Percentiles rank a stretch among this genome's conserved stretches.
These are phyloP conservation scores for Morelia viridis DNA, from an alignment of 2,797 vertebrate genomes.

Conservation along the genomic window DNA sequence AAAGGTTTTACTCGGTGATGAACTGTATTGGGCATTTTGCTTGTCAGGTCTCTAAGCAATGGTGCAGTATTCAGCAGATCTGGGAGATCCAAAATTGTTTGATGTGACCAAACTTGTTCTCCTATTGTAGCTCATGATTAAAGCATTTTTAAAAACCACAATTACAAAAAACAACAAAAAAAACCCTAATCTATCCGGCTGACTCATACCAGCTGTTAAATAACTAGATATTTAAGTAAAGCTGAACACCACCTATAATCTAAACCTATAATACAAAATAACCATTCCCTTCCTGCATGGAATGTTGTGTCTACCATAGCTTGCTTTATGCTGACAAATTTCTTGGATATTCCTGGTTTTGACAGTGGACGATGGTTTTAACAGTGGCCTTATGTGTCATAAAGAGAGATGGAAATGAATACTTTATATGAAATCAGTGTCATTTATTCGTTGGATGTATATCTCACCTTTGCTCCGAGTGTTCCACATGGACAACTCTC, in stretches of 20 bases:
- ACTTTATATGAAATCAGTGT: not conserved
- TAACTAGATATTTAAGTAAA: slow-evolving; percentile 72
- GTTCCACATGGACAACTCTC: not conserved
- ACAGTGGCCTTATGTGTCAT: not conserved
- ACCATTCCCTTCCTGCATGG: slow-evolving; percentile 48
- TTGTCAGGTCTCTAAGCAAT: slow-evolving; percentile 44
- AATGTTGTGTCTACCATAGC: slow-evolving; percentile 54
- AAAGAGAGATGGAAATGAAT: fast-evolving
- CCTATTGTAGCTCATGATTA: slow-evolving; percentile 71
- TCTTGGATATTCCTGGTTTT: slow-evolving; percentile 48
- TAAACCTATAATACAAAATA: slow-evolving; percentile 67
- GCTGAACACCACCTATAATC: slow-evolving; percentile 68
- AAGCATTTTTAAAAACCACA: slow-evolving; percentile 68
- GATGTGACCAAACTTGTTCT: slow-evolving; percentile 67
- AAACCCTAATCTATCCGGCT: slow-evolving; percentile 59
- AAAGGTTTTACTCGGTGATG: slow-evolving; percentile 27
- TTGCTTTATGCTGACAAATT: slow-evolving; percentile 60
- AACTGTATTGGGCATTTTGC: slow-evolving; percentile 44
- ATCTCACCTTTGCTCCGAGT: not conserved
- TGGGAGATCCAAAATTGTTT: slow-evolving; percentile 60
- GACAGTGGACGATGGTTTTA: slow-evolving; percentile 42
- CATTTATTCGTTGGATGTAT: not conserved
- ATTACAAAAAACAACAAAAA: not conserved
- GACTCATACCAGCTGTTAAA: slow-evolving; percentile 78
- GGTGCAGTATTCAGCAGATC: slow-evolving; percentile 45